Conservation (phyloP, 1,140 invertebrate species). For the Cydia pomonella region DNA sequence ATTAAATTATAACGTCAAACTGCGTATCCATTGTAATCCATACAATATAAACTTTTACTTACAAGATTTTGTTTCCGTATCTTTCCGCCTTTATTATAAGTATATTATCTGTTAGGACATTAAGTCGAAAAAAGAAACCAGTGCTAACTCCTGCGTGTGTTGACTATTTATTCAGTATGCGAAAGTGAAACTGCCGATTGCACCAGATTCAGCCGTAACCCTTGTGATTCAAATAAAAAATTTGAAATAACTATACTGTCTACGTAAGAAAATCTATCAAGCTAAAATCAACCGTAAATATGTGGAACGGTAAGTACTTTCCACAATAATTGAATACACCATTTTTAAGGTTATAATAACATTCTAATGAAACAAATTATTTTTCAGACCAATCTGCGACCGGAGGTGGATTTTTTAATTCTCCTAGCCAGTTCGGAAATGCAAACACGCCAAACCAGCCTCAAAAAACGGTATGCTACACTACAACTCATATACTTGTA, state of each 20-base stretch:
- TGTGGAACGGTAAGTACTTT: slow-evolving; percentile 61
- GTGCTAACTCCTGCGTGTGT: not conserved
- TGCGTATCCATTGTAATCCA: not conserved
- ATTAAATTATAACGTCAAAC: not conserved
- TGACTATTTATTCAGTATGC: not conserved
- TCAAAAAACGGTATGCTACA: slow-evolving; percentile 69
- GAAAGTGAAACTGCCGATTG: not conserved
- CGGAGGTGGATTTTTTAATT: slow-evolving; percentile 76
- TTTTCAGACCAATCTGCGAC: slow-evolving; percentile 71
- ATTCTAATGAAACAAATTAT: slow-evolving; percentile 36
- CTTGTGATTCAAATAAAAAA: not conserved
- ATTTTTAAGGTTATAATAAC: slow-evolving; percentile 19
- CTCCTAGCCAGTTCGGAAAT: slow-evolving; percentile 73
- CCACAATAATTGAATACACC: not conserved
- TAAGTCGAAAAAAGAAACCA: not conserved
- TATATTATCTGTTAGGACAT: not conserved
- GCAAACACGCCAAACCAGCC: slow-evolving; percentile 68
- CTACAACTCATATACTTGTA: slow-evolving; percentile 14
- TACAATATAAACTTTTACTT: not conserved
- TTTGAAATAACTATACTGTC: not conserved
- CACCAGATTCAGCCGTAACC: not conserved
- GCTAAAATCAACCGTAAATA: slow-evolving; percentile 38
- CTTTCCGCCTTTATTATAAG: not conserved
- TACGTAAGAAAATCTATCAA: not conserved
- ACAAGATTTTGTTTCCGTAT: not conserved